Evolutionary conservation across 1,140 invertebrate genomes (phyloP), one percentile per base, ranked within the genome.

Genomic region (Himalopsyche phryganea): DNA sequence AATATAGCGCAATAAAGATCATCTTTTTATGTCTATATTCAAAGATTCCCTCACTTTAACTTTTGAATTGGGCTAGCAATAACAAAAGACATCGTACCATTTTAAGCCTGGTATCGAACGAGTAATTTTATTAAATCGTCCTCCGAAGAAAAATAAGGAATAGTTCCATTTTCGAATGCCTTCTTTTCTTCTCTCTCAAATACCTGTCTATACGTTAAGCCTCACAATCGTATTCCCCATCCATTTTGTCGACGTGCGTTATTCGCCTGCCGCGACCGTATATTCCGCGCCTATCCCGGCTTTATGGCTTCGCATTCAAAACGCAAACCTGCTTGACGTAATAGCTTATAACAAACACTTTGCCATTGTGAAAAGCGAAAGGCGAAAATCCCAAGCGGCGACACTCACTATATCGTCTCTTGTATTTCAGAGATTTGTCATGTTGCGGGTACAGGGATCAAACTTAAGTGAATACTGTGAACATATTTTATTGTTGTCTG

Each of bases 241-340:
- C 42, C 51, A 54, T 54, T 54, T 54, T 47, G 13, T 40, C 32
- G 42, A 33, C 51, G 51, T 54, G 17, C 33, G 40, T 54, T 54
- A 54, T 54, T 46, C 33, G 28, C 33, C 36, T n/a, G 15, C 49
- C 49, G 13, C 23, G 11, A 23, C 13, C 49, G 11, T 13, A 11
- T 18, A 23, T 38, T 28, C 47, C 35, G 19, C 50, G 47, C 41
- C 33, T 42, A 46, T 58, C 40, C 20, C 28, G 45, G 50, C 45
- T 61, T 61, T 61, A 61, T 50, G 41, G 48, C 46, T 33, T 36
- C 51, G 46, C 59, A 56, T 56, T 56, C 47, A 61, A 56, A 61
- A 46, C 52, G 46, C 51, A 44, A 50, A 41, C 50, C 52, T 41
- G 50, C 45, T 48, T 35, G 45, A 36, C 45, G 50, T 50, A 51